Evolutionary conservation across 2,888 invertebrate genomes (phyloP), one percentile per base, ranked within the genome.

Genomic region (Rhagonycha lutea): DNA sequence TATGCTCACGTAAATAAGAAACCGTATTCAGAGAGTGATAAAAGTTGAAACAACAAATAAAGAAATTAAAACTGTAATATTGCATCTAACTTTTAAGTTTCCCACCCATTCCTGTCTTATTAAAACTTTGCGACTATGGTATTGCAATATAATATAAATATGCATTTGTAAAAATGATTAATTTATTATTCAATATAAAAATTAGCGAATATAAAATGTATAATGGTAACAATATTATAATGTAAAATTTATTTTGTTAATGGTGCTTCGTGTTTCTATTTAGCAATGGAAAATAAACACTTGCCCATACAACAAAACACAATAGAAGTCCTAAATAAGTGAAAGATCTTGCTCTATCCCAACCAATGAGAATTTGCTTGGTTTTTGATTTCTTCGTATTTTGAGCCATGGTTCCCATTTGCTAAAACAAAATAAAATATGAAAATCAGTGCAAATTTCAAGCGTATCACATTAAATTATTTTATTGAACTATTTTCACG

Each of bases 251-350:
- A 47, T 47, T n/a, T 47, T 47, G n/a, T n/a, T n/a, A 47, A 24
- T 18, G 24, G 4, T 65, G 11, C 2, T 65, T 12, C 12, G n/a
- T 12, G 8, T 24, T 26, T 11, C 47, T 75, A 60, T 80, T 73
- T 61, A 84, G 73, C 23, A 86, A 76, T 5, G 89, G 88, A 75
- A 90, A 90, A 82, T 87, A 90, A n/a, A 90, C 83, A 26, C 85
- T 83, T 4, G 88, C 88, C 90, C 90, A 90, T 14, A 89, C 76
- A 23, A 89, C 70, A 60, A 90, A 86, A 23, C 88, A 86, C 3
- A 86, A 72, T 11, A 87, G 74, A 60, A 90, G 82, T 7, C 83
- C 80, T 3, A 88, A 73, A 83, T 89, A 87, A 5, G 86, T 83
- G 69, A 84, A 88, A 3, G 89, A 85, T 69, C 88, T 87, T 69